Base-by-base conservation (phyloP, 2,113 vertebrate species). In the Nothoprocta pentlandii region DNA sequence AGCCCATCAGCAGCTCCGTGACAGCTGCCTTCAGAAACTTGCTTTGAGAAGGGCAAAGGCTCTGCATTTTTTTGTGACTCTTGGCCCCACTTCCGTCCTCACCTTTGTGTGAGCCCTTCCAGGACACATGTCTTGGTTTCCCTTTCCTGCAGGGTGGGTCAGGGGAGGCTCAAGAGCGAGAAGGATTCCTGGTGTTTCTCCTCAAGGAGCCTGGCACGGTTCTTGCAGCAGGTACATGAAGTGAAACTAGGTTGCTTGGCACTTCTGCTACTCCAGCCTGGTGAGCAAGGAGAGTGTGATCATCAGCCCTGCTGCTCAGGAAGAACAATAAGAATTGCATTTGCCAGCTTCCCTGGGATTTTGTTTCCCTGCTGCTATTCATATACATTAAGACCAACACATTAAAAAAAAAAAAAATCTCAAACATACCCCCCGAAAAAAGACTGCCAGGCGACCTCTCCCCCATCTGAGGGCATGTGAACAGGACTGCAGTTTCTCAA, bases 151-250 rank as follows among this genome's bases (percentile, higher is more conserved):
- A 28, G 17, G 6, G 28, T 14, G 2, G 58, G 16, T 47, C 41
- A 61, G 32, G 85, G 28, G 47, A 66, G 22, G 41, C 30, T 28
- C 2, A 34, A 53, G 44, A 69, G 30, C 34, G 22, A 15, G 84
- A 49, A 25, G 58, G 56, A 44, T 30, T 44, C 4, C 11, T 54
- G 42, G 75, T 14, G 4, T 28, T 62, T 76, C 54, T 92, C 15
- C 59, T 58, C 41, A 6, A 46, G 70, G 81, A 90, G 53, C 69
- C 54, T 58, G 39, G 64, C 0, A 0, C 41, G 41, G 47, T 46
- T 89, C 61, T 7, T 90, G 66, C 83, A 36, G 86, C 89, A 89
- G 88, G 75, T 71, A 39, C 86, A 56, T 61, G 77, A 89, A 86
- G 42, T 44, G 83, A 86, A 95, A 86, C 46, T 6, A 0, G 0